These are phyloP conservation scores for Pterocles gutturalis DNA, from an alignment of 2,113 vertebrate genomes.

Conservation along the genomic window DNA sequence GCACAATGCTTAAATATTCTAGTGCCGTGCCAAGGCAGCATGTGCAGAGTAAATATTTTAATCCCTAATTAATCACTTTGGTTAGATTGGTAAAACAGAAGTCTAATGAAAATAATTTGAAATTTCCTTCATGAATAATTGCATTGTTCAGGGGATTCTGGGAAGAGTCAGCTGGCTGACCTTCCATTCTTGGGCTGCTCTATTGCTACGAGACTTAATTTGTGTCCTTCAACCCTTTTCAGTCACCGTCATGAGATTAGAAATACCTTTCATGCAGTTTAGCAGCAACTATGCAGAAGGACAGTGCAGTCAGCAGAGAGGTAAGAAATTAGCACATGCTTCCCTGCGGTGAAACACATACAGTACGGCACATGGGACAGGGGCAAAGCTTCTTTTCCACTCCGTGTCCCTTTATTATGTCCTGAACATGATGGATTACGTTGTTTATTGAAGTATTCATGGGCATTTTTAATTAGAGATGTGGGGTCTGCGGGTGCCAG, in stretches of 20 bases:
- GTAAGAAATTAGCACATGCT: slow-evolving; percentile 53
- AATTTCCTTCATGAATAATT: slow-evolving; percentile 90
- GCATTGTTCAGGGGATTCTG: slow-evolving; percentile 86
- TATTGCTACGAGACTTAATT: slow-evolving; percentile 76
- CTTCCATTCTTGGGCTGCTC: slow-evolving; percentile 80
- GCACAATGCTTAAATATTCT: slow-evolving; percentile 86
- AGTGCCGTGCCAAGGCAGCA: slow-evolving; percentile 84
- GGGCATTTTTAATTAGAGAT: slow-evolving; percentile 80
- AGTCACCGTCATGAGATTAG: slow-evolving; percentile 78
- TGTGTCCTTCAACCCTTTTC: slow-evolving; percentile 78
- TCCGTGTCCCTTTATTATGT: slow-evolving; percentile 62
- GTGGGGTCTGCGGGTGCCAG: slow-evolving; percentile 72
- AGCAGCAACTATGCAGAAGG: slow-evolving; percentile 75
- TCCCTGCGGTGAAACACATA: slow-evolving; percentile 21
- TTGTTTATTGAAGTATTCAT: slow-evolving; percentile 74
- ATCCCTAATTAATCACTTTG: slow-evolving; percentile 91
- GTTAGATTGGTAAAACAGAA: slow-evolving; percentile 90
- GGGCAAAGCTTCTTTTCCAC: slow-evolving; percentile 59
- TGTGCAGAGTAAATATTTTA: slow-evolving; percentile 91
- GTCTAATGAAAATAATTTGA: slow-evolving; percentile 89
- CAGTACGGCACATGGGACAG: slow-evolving; percentile 28
- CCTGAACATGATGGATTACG: slow-evolving; percentile 76
- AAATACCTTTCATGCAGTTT: slow-evolving; percentile 79
- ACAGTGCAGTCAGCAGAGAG: slow-evolving; percentile 74
- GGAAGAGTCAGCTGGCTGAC: slow-evolving; percentile 85